Evolutionary conservation across 2,113 vertebrate species (phyloP), one percentile per base, ranked within the genome.

Genomic region (Enhydra lutris): DNA sequence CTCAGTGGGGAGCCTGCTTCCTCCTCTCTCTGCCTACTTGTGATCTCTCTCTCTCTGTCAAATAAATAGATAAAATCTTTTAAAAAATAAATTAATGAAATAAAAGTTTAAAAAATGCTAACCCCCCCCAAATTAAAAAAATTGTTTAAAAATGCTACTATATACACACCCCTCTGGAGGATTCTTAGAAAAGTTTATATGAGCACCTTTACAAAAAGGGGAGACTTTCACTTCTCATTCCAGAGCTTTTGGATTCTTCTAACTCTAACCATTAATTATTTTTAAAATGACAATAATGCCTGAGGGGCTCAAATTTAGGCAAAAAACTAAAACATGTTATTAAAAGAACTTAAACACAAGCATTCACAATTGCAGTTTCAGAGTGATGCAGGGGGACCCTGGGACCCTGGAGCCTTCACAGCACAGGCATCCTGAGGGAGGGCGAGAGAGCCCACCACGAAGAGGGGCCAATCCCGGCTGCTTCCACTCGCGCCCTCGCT

Each of bases 391-490:
- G 81, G 45, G 47, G 10, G 29, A 57, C 78, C 1, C 20, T 17
- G 45, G 90, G 3, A 57, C 78, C 1, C 20, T 17, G 45, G 90
- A 3, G 4, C 4, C 17, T 26, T 74, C 90, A n/a, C 52, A n/a
- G n/a, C n/a, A 5, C 29, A 34, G 31, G n/a, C 0, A 3, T 15
- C 84, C 39, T 5, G 18, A 26, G 34, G 50, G 42, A 45, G 34
- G 52, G 31, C 0, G 13, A 7, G 36, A 9, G 2, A 1, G 4
- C 3, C 89, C 23, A 1, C 73, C 13, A 9, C 4, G 0, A 26
- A 18, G 36, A 26, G 23, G 63, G 69, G 57, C n/a, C 0, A 13
- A 15, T 24, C 36, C 1, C 0, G 4, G 47, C 26, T 31, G 63
- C 52, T 14, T 3, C 31, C 39, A 34, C 0, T 4, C n/a, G 21